These are phyloP conservation scores for Acholoe squamosa DNA, from an alignment of 2,888 invertebrate species.

Conservation along the genomic window DNA sequence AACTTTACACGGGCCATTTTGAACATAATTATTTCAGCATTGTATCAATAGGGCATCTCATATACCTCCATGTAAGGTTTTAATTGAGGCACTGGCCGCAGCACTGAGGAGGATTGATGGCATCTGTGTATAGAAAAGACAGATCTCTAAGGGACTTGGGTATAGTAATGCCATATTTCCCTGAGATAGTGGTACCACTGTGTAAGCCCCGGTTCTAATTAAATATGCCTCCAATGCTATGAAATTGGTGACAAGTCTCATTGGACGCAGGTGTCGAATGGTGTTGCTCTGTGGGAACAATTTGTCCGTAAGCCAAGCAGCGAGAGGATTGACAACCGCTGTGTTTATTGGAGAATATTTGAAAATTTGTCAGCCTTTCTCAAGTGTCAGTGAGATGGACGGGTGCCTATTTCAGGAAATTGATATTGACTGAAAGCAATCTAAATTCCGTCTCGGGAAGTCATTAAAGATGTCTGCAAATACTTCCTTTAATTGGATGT, in stretches of 20 bases:
- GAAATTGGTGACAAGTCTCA: not conserved
- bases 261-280: not conserved
- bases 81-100: not conserved
- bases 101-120: not conserved
- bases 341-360: not conserved
- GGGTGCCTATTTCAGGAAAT: not conserved
- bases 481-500: not conserved
- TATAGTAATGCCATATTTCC: not conserved
- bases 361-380: not conserved
- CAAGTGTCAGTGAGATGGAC: not conserved
- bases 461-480: constrained; percentile 15
- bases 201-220: not conserved
- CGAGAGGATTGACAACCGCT: not conserved
- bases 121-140: not conserved
- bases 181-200: not conserved
- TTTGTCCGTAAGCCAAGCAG: not conserved
- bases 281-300: constrained; percentile 10
- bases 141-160: not conserved
- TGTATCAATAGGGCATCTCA: no score
- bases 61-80: not conserved
- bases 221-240: not conserved
- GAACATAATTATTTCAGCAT: no score
- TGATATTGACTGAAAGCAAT: not conserved
- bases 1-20: no score
- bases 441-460: not conserved